Percentiles rank a stretch among this genome's conserved stretches.
Conservation (phyloP, 2,797 vertebrate genomes). For the Hypotaenidia okinawae region DNA sequence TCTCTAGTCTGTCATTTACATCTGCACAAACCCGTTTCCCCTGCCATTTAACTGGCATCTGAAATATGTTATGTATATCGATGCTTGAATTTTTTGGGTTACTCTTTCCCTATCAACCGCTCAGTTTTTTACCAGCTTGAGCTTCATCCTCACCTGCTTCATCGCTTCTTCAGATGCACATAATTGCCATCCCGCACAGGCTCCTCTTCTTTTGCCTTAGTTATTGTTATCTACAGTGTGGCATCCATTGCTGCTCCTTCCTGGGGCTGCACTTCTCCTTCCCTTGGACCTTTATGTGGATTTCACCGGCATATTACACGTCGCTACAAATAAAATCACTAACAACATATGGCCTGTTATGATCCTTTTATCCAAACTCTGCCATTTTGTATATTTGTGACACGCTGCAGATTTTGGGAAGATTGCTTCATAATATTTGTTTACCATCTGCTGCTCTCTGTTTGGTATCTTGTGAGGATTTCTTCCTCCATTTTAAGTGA, state of each 20-base stretch:
- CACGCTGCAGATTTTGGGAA: conserved; percentile 74
- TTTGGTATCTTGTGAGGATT: conserved; percentile 74
- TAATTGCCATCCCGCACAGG: background rate
- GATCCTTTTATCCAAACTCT: conserved; percentile 72
- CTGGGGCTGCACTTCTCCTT: conserved; percentile 55
- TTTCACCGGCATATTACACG: conserved; percentile 17
- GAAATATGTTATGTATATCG: conserved; percentile 51
- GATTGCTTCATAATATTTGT: conserved; percentile 80
- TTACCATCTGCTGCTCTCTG: conserved; percentile 79
- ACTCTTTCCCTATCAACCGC: background rate
- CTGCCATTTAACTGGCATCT: conserved; percentile 68
- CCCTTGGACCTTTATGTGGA: conserved; percentile 54
- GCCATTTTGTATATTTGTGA: conserved; percentile 72
- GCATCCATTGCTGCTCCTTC: conserved; percentile 10
- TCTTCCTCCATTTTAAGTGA: conserved; percentile 76
- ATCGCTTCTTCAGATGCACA: conserved; percentile 10
- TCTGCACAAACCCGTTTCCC: conserved; percentile 46
- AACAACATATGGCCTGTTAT: conserved; percentile 75
- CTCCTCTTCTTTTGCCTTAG: background rate
- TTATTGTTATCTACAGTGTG: conserved; percentile 13
- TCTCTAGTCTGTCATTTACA: conserved; percentile 58
- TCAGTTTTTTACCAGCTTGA: background rate
- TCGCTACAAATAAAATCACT: conserved; percentile 56
- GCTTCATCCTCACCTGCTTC: background rate
- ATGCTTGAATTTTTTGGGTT: background rate